Base-by-base conservation (phyloP, 2,888 invertebrate species). In the Urechis unicinctus region DNA sequence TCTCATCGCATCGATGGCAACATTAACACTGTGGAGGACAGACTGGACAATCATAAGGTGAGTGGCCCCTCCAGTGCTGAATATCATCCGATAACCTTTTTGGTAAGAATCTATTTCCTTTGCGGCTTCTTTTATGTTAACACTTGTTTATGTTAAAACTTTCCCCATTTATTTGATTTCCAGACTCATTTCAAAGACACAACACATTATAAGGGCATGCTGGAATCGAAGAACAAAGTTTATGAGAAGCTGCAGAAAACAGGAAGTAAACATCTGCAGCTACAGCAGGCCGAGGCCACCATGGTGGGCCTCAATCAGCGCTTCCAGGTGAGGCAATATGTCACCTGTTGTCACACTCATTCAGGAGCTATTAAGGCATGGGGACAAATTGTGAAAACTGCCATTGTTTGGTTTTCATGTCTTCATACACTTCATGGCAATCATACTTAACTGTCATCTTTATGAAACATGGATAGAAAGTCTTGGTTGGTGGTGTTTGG, bases 141-240 rank as follows among this genome's bases (percentile, higher is more conserved):
- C 17, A 45, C 13, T 17, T 45, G 13, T 6, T 21, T 21, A 45
- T 6, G 6, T 22, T 45, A 45, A 45, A 13, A 6, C 24, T 13
- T 21, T 9, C 24, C 9, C 6, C 22, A 31, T 30, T 52, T 21
- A 22, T 52, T 46, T 41, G 60, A 58, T 60, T 66, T 69, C 1
- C 68, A 81, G 81, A 70, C 74, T 28, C 92, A 91, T 82, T 93
- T 95, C 78, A 88, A 91, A 0, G 85, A 91, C 56, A 89, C 88
- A 0, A 84, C 91, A 0, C 92, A 93, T 79, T 93, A 93, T 80
- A 89, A 89, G 69, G 90, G 92, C 0, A 91, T 93, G 88, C 77
- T 95, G 58, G 94, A 94, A 70, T 92, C 91, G 74, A 93, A 93
- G 80, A 93, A 93, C 78, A 93, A 93, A 79, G 88, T 94, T 45